These are phyloP conservation scores for Paratrypauchen microcephalus DNA, from an alignment of 2,797 vertebrate species.

Conservation along the genomic window DNA sequence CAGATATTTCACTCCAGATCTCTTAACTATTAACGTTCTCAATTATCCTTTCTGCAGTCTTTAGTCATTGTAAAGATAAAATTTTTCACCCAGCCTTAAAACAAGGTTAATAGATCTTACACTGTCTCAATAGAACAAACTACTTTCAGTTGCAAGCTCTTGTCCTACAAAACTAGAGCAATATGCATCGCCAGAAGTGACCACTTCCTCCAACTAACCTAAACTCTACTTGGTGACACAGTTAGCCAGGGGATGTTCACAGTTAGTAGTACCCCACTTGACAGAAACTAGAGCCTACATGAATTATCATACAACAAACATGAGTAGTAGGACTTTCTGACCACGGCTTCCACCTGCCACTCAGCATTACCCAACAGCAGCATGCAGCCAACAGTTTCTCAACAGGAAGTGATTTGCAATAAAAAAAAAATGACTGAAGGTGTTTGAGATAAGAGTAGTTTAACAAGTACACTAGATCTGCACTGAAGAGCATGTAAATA, in stretches of 20 bases:
- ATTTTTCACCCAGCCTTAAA: background rate
- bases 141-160: constrained; percentile 65
- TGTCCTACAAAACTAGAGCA: constrained; percentile 47
- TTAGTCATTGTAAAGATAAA: background rate
- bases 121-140: constrained; percentile 44
- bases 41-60: background rate
- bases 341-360: constrained; percentile 33
- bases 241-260: constrained; percentile 9
- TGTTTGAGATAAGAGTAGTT: constrained; percentile 57
- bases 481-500: background rate
- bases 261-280: constrained; percentile 7
- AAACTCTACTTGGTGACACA: constrained; percentile 23
- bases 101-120: constrained; percentile 8
- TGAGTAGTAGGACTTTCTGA: constrained; percentile 10
- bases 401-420: constrained; percentile 71
- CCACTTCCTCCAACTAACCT: constrained; percentile 77
- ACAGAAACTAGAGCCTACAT: constrained; percentile 4
- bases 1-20: background rate
- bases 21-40: background rate
- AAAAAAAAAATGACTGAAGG: constrained; percentile 57
- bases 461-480: background rate
- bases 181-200: constrained; percentile 67
- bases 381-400: constrained; percentile 53
- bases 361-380: constrained; percentile 32
- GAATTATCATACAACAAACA: background rate